Evolutionary conservation across 2,888 invertebrate genomes (phyloP).

Genomic region (Tipula vernalis): DNA sequence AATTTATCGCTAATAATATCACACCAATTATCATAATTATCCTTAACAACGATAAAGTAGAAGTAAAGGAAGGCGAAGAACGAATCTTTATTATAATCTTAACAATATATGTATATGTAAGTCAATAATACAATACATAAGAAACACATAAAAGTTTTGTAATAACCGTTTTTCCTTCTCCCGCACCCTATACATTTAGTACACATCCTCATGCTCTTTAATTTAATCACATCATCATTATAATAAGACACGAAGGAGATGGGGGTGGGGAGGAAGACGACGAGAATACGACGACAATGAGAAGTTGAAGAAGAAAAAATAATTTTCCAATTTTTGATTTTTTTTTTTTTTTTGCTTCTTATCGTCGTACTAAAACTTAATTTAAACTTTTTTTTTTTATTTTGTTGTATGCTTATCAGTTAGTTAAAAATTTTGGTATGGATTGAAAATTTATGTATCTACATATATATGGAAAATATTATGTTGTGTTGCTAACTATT

Average conservation of each 20-base stretch:
- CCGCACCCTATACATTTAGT: not conserved
- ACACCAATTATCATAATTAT: not conserved
- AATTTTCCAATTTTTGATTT: not conserved
- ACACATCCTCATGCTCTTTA: not conserved
- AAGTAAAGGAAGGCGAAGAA: not conserved
- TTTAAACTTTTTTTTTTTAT: not conserved
- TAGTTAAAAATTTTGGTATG: not conserved
- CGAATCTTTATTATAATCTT: not conserved
- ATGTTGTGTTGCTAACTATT: not conserved
- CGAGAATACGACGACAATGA: not conserved
- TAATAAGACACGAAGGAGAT: not conserved
- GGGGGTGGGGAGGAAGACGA: not conserved
- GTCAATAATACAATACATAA: constrained; percentile 4
- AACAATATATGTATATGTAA: not conserved
- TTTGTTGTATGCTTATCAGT: not conserved
- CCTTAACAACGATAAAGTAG: not conserved
- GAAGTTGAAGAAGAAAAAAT: not conserved
- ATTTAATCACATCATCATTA: not conserved
- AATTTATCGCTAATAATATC: not conserved
- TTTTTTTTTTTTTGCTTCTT: not conserved
- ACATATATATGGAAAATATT: not conserved
- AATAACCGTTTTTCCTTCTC: not conserved
- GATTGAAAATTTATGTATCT: not conserved
- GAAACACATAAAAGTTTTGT: not conserved
- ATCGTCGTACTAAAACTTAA: not conserved